Conservation (phyloP, 2,797 vertebrate genomes). For the Loriculus beryllinus region DNA sequence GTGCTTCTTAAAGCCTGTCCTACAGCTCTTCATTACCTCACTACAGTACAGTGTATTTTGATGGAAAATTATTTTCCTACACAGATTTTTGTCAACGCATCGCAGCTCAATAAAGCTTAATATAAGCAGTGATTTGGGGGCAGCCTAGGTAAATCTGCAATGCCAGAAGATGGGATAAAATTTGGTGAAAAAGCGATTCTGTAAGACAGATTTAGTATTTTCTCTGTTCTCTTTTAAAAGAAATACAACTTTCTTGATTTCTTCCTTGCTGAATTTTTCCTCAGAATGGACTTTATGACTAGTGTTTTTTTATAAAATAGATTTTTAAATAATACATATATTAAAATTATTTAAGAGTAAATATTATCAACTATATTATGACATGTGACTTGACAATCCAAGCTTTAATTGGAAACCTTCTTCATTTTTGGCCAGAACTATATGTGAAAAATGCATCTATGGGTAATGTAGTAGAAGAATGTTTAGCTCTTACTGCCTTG, state of each 20-base stretch:
- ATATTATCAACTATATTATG: not conserved
- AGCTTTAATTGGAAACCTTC: not conserved
- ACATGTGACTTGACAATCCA: not conserved
- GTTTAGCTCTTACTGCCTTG: not conserved
- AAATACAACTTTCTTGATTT: not conserved
- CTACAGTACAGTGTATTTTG: not conserved
- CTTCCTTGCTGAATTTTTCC: not conserved
- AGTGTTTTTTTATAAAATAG: not conserved
- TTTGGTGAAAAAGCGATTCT: not conserved
- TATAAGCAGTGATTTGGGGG: not conserved
- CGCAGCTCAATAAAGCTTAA: not conserved
- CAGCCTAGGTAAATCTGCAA: not conserved
- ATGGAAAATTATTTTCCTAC: constrained; percentile 41
- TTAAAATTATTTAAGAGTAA: not conserved
- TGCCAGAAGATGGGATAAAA: not conserved
- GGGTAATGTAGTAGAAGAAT: not conserved
- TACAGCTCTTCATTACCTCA: constrained; percentile 45
- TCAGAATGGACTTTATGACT: not conserved
- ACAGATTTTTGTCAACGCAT: constrained; percentile 24
- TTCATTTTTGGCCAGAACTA: not conserved
- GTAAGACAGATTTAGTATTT: not conserved
- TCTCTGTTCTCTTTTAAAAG: not conserved
- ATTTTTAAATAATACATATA: not conserved
- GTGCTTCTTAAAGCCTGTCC: constrained; percentile 53
- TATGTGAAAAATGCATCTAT: not conserved